Evolutionary conservation across 1,140 invertebrate genomes (phyloP), one percentile per base, ranked within the genome.

Genomic region (Eurosta solidaginis): DNA sequence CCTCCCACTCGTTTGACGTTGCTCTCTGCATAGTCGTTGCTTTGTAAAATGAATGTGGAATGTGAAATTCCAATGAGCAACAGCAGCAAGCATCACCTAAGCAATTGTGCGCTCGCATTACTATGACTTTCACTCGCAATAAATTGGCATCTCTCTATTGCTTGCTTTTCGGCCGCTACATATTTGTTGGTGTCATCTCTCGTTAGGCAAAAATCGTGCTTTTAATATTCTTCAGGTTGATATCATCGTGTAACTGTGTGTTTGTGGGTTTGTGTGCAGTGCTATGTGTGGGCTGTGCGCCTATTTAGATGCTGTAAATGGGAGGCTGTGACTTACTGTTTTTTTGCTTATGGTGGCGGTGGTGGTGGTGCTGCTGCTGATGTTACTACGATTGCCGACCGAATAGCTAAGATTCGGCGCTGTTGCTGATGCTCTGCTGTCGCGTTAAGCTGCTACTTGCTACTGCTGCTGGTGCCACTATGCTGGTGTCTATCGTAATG

Each of bases 401-500:
- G 59, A 68, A 42, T 68, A 68, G 59, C 54, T n/a, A 22, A 27
- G 54, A 59, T 5, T 59, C 54, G 54, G 27, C 36, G 27, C 54
- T 63, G 1, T 63, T n/a, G 54, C 54, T 63, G 54, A 17, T 7
- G n/a, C n/a, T n/a, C n/a, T n/a, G n/a, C n/a, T n/a, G 50, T 14
- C 3, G 54, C 54, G n/a, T n/a, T n/a, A n/a, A n/a, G n/a, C n/a
- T n/a, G n/a, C n/a, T n/a, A n/a, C n/a, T n/a, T 4, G 59, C 59
- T 29, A 36, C 4, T 27, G 10, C 27, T 2, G 27, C 27, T 33
- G 36, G 52, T 25, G 49, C 49, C 12, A 29, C 12, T 14, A 14
- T 68, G n/a, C n/a, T n/a, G n/a, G 59, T 68, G 59, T 40, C 59
- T 68, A 68, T 40, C 59, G 33, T 9, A 68, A 42, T 68, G 59